Conservation (phyloP, 2,888 invertebrate species). For the Thymelicus sylvestris region DNA sequence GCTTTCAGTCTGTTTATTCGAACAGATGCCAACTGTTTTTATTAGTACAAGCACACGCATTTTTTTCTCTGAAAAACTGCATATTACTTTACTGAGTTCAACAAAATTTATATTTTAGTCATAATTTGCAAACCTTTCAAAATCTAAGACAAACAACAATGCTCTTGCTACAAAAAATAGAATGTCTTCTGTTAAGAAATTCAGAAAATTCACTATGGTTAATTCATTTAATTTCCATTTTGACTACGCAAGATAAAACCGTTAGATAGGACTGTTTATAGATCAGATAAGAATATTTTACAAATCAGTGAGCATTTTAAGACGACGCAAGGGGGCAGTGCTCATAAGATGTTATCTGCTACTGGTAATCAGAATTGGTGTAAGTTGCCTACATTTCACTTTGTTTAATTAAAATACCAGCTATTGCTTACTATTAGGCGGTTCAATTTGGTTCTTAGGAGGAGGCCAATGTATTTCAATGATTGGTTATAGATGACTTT, state of each 20-base stretch:
- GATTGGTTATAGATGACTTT: constrained; percentile 3
- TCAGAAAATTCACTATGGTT: constrained; percentile 24
- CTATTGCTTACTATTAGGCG: constrained; percentile 27
- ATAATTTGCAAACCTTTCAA: neutral
- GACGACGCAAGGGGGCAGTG: constrained; percentile 56
- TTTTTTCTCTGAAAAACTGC: neutral
- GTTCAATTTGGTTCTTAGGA: neutral
- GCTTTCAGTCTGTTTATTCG: constrained; percentile 34
- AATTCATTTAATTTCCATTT: constrained; percentile 28
- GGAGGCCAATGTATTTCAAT: constrained; percentile 2
- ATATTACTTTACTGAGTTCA: neutral
- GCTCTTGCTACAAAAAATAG: neutral
- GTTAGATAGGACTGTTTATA: constrained; percentile 34
- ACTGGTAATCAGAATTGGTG: constrained; percentile 74
- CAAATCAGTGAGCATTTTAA: constrained; percentile 57
- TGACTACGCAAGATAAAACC: constrained; percentile 22
- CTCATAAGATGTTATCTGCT: constrained; percentile 66
- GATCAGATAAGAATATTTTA: constrained; percentile 42
- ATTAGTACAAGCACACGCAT: neutral
- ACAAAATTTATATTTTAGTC: neutral
- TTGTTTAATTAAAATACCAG: constrained; percentile 41
- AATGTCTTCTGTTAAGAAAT: constrained; percentile 37
- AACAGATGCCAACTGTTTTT: constrained; percentile 27
- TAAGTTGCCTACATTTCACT: constrained; percentile 69
- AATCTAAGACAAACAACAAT: neutral